These are phyloP conservation scores for Rhyzopertha dominica DNA, from an alignment of 1,140 invertebrate species.

Conservation along the genomic window DNA sequence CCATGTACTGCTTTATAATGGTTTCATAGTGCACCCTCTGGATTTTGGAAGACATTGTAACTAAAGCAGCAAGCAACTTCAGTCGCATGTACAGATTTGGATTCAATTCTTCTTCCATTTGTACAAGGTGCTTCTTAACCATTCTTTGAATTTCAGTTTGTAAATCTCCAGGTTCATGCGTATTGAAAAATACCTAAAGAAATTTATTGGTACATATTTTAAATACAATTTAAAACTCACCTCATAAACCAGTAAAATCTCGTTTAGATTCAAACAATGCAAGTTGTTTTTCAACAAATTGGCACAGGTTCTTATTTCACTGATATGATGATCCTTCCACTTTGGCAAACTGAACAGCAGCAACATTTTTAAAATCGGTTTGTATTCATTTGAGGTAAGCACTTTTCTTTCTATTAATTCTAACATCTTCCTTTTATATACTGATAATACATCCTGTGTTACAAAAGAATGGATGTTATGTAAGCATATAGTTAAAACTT, in stretches of 20 bases:
- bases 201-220: slow-evolving; percentile 5
- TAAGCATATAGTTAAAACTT: slow-evolving; percentile 31
- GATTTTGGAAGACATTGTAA: slow-evolving; percentile 36
- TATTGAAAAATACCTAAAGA: slow-evolving; percentile 38
- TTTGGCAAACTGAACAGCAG: slow-evolving; percentile 32
- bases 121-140: slow-evolving; percentile 28
- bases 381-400: slow-evolving; percentile 20
- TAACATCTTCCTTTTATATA: slow-evolving; percentile 28
- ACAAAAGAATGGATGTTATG: slow-evolving; percentile 29
- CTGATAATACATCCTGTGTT: slow-evolving; percentile 24
- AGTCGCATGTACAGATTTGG: slow-evolving; percentile 19
- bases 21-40: slow-evolving; percentile 37
- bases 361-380: slow-evolving; percentile 29
- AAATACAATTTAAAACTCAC: slow-evolving; percentile 22
- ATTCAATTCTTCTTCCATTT: slow-evolving; percentile 25
- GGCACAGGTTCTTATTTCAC: slow-evolving; percentile 27
- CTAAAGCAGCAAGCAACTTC: slow-evolving; percentile 29
- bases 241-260: slow-evolving; percentile 28
- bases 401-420: slow-evolving; percentile 22
- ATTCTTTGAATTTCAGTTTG: slow-evolving; percentile 34
- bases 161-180: slow-evolving; percentile 35
- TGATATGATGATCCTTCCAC: slow-evolving; percentile 29
- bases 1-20: slow-evolving; percentile 36
- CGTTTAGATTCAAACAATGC: slow-evolving; percentile 22
- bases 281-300: slow-evolving; percentile 29